These are phyloP conservation scores for Athrips mouffetella DNA, from an alignment of 2,888 invertebrate species.

Conservation along the genomic window DNA sequence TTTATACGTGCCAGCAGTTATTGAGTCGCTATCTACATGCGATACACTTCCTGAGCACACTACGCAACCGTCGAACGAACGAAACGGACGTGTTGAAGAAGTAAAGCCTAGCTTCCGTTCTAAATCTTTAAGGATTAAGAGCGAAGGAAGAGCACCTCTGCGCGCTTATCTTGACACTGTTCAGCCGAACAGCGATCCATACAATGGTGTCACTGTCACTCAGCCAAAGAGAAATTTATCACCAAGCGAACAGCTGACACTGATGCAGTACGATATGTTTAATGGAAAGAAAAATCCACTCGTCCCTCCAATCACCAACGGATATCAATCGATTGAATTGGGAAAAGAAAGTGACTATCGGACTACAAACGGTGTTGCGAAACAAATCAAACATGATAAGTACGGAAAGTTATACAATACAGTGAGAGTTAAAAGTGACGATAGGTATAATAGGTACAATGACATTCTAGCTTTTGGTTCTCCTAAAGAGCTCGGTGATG, in stretches of 20 bases:
- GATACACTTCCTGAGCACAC: conserved; percentile 66
- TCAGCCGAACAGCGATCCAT: conserved; percentile 46
- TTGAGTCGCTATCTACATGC: conserved; percentile 67
- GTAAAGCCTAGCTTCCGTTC: conserved; percentile 71
- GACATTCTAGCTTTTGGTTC: conserved; percentile 59
- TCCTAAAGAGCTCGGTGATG: conserved; percentile 55
- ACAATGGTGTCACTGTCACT: conserved; percentile 70
- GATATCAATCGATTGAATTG: conserved; percentile 53
- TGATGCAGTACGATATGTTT: conserved; percentile 71
- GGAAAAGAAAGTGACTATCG: conserved; percentile 70
- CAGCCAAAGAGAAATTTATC: conserved; percentile 75
- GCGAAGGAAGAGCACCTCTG: conserved; percentile 69
- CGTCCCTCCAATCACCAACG: conserved; percentile 46
- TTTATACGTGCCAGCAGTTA: conserved; percentile 68
- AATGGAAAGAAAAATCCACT: conserved; percentile 55
- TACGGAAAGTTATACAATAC: conserved; percentile 70
- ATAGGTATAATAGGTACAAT: conserved; percentile 69
- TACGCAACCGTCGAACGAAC: conserved; percentile 56
- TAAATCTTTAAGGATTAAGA: conserved; percentile 74
- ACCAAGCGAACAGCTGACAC: conserved; percentile 70
- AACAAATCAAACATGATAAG: conserved; percentile 69
- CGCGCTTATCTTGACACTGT: conserved; percentile 59
- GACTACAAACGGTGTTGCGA: conserved; percentile 64
- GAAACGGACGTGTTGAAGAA: conserved; percentile 64
- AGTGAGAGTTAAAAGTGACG: conserved; percentile 74